These are phyloP conservation scores for Bubo scandiacus DNA, from an alignment of 2,113 vertebrate genomes.

Conservation along the genomic window DNA sequence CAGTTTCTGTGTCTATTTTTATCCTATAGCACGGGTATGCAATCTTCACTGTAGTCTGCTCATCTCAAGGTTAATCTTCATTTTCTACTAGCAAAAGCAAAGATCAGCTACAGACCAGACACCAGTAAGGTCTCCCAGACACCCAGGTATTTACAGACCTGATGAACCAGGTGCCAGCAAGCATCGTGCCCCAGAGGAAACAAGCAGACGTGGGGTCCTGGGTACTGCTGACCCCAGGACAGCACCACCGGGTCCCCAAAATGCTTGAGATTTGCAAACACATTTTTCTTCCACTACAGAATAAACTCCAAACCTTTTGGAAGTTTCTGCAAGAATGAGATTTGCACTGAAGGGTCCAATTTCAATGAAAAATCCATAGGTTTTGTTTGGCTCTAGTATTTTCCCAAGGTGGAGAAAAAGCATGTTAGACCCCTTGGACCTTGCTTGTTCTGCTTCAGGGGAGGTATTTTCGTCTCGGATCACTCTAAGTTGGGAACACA, in stretches of 20 bases:
- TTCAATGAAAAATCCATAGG: not conserved
- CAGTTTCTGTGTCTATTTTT: not conserved
- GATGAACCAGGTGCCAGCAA: not conserved
- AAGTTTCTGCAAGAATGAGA: not conserved
- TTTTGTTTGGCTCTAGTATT: not conserved
- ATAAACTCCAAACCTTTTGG: not conserved
- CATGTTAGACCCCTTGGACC: not conserved
- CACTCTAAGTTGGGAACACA: not conserved
- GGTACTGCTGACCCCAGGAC: not conserved
- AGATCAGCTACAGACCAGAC: not conserved
- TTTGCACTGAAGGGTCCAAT: accelerated
- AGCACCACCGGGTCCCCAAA: not conserved
- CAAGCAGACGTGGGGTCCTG: not conserved
- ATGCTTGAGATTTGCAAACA: not conserved
- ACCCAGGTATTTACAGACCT: not conserved
- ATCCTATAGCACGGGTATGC: not conserved
- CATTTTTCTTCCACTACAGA: accelerated
- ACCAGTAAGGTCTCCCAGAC: not conserved
- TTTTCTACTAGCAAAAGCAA: not conserved
- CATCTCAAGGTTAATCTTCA: not conserved
- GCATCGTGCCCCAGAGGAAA: not conserved
- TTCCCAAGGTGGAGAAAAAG: not conserved
- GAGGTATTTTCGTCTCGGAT: not conserved
- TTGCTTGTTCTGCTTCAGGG: not conserved
- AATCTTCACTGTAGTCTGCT: not conserved